A percentile compares a stretch with the other conserved stretches of the same genome.
Conservation (phyloP, 1,140 invertebrate genomes). For the Copidosoma floridanum region DNA sequence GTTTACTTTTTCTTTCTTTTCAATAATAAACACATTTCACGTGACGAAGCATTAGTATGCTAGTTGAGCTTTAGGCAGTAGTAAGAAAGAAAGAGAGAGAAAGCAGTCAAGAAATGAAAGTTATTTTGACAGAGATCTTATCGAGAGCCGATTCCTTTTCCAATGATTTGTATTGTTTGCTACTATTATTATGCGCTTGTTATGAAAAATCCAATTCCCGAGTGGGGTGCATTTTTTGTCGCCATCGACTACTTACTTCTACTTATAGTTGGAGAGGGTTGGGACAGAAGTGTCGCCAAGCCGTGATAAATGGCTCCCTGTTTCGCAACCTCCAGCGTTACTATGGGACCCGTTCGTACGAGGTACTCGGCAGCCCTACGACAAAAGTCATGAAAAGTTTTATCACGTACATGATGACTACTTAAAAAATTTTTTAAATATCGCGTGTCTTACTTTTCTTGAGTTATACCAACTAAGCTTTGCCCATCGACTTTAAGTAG, state of each 20-base stretch:
- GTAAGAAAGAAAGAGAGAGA: background rate
- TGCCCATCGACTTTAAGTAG: constrained; percentile 95
- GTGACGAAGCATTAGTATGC: too few species aligned
- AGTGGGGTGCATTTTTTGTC: background rate
- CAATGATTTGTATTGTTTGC: background rate
- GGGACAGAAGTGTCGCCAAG: constrained; percentile 87
- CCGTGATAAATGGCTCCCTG: constrained; percentile 97
- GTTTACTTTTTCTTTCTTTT: too few species aligned
- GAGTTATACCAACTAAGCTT: constrained; percentile 93
- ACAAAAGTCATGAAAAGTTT: constrained; percentile 3
- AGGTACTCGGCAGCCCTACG: constrained; percentile 91
- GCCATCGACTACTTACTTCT: constrained; percentile 64
- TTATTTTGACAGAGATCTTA: background rate
- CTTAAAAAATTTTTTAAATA: too few species aligned
- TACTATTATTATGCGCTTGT: background rate
- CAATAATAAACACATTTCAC: too few species aligned
- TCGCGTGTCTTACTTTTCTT: constrained; percentile 75
- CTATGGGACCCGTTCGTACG: constrained; percentile 88
- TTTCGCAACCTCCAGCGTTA: constrained; percentile 94
- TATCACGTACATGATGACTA: background rate
- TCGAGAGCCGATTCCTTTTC: background rate
- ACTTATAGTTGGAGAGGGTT: constrained; percentile 81
- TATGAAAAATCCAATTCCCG: background rate
- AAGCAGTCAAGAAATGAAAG: constrained; percentile 13
- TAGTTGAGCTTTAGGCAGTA: too few species aligned